phyloP scores from a whole-genome alignment of 2,113 vertebrate species.

The Anolis carolinensis region DNA sequence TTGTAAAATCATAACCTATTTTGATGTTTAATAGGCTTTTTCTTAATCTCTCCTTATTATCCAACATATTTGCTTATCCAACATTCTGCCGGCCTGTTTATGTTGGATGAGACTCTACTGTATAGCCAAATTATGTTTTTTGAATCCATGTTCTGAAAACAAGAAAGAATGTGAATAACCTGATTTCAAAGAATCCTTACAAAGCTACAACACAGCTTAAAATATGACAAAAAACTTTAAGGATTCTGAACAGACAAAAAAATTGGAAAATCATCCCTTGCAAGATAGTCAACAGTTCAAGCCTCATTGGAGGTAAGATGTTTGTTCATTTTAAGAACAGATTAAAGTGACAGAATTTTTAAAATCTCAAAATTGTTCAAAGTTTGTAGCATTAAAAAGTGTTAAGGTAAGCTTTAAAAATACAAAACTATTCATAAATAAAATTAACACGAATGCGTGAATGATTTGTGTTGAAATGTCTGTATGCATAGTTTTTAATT shows the following conservation, averaged over 20 bases:
- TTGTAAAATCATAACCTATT: too few species aligned
- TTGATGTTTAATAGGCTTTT: too few species aligned
- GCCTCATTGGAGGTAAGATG: constrained; percentile 40
- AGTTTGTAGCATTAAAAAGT: constrained; percentile 62
- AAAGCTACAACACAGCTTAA: constrained; percentile 5
- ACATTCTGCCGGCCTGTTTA: too few species aligned
- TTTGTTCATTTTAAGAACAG: constrained; percentile 45
- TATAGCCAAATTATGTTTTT: too few species aligned
- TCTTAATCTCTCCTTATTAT: too few species aligned
- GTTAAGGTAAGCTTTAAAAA: constrained; percentile 63
- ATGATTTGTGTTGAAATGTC: constrained; percentile 66
- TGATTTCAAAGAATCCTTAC: background rate
- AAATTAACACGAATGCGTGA: constrained; percentile 69
- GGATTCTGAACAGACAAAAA: accelerated
- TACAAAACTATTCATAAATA: constrained; percentile 70
- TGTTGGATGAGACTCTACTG: too few species aligned
- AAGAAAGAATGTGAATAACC: background rate
- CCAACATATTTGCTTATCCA: too few species aligned
- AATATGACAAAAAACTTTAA: background rate
- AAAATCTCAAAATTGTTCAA: constrained; percentile 33
- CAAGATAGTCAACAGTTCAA: background rate
- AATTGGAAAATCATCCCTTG: background rate
- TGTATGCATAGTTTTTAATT: constrained; percentile 72
- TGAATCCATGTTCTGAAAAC: background rate
- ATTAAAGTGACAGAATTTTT: constrained; percentile 27